Base-by-base conservation (phyloP, 2,113 vertebrate genomes). In the Tauraco erythrolophus region DNA sequence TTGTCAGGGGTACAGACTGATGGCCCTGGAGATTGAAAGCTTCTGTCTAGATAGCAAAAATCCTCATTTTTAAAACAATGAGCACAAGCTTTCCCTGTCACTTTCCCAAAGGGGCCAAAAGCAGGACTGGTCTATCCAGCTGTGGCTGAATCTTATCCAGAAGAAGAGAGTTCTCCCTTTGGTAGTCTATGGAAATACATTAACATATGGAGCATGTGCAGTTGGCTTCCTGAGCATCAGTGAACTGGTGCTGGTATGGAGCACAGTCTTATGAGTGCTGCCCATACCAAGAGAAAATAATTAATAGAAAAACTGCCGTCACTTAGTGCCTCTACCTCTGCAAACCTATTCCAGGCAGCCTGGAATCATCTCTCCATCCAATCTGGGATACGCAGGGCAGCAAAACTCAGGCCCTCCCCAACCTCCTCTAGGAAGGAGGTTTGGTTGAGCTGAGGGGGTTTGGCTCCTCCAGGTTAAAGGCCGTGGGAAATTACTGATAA, bases 11-110 rank as follows among this genome's bases (percentile, higher is more conserved):
- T 41, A 31, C 83, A 84, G 83, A 84, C 60, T 92, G 91, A 93
- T 66, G 71, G 84, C 91, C 84, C 91, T 53, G 84, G 91, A 95
- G 88, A 95, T n/a, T 79, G 84, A 70, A 92, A 77, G 80, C 57
- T 54, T 75, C 80, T 79, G 65, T 51, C 76, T 82, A 89, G 71
- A 37, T 11, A 69, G 33, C 10, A 57, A 71, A 95, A 96, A 86
- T 57, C 57, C 24, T 66, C 30, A 14, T 92, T 86, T 95, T 83
- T 70, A 79, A 89, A 27, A 22, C 10, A 19, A 41, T 0, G 13
- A 80, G 31, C 1, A 0, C 24, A 10, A 24, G 60, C 28, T 33
- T 88, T 69, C 25, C 37, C 75, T 54, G 54, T 53, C 46, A 0
- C 53, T 66, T 41, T 33, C 62, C 68, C 68, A 43, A 56, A 39